Base-by-base conservation (phyloP, 37 sponge, comb jelly and placozoan genomes). In the Petrosia ficiformis region DNA sequence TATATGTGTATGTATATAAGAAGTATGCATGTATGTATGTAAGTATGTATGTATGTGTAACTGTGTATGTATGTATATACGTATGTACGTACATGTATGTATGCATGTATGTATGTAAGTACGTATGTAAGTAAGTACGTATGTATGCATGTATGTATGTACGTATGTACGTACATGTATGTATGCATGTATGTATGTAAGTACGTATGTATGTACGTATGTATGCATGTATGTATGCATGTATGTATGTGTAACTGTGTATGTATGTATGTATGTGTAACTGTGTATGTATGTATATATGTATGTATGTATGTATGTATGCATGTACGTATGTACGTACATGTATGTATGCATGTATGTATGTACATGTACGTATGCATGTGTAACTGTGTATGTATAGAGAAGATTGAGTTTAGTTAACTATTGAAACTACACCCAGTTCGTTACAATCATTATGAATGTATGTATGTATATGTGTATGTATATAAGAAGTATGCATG, bases 111-210 rank as follows among this genome's bases (percentile, higher is more conserved):
- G 65, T 66, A 56, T 77, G 57, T 75, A 36, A 32, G 31, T 75
- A 52, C 28, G 28, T 77, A 68, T 77, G 25, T 67, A 42, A 39
- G 35, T 76, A 66, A 36, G 29, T 74, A 60, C 58, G 59, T 74
- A 34, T 73, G 57, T 57, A 59, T 73, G 57, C 57, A 59, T 73
- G 3, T 73, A 2, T 57, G 26, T 65, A 38, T 68, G 33, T 68
- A 38, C 35, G 33, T 68, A 38, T 68, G 33, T 60, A 36, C 58
- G 59, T 74, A 60, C 58, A n/a, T 57, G 59, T 54, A 60, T 74
- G 33, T 58, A 30, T 74, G 72, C 43, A 38, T n/a, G n/a, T n/a
- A n/a, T n/a, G n/a, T n/a, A n/a, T n/a, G n/a, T n/a, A n/a, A n/a
- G n/a, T n/a, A n/a, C n/a, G n/a, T n/a, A n/a, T n/a, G n/a, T n/a